Evolutionary conservation across 2,797 vertebrate species (phyloP).

Genomic region (Sebastolobus altivelis): DNA sequence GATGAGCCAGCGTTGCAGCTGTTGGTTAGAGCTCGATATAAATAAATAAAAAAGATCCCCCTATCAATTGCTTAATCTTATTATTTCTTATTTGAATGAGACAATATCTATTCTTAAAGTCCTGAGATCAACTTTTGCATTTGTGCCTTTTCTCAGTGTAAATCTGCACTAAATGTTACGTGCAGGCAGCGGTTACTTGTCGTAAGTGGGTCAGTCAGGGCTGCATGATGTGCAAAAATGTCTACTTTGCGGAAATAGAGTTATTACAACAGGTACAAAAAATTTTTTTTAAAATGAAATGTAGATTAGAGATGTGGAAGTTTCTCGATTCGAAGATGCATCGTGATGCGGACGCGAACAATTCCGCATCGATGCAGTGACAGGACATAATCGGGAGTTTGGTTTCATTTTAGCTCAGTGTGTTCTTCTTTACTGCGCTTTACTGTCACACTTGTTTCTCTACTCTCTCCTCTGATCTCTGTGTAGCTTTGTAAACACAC

Average conservation of each 20-base stretch:
- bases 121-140: not conserved
- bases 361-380: no score
- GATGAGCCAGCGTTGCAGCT: constrained; percentile 36
- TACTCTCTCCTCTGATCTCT: no score
- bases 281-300: no score
- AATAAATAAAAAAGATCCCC: not conserved
- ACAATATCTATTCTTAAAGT: not conserved
- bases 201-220: not conserved
- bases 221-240: not conserved
- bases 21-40: not conserved
- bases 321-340: no score
- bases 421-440: no score
- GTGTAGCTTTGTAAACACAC: no score
- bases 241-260: not conserved
- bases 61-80: not conserved
- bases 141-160: not conserved
- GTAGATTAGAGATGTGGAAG: no score
- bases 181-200: not conserved
- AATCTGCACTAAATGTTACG: not conserved
- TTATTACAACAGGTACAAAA: not conserved
- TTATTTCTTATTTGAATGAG: not conserved
- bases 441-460: no score
- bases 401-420: no score
- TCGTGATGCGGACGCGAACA: no score
- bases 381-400: no score